Conservation (phyloP, 2,113 vertebrate genomes). For the Eolophus roseicapilla region DNA sequence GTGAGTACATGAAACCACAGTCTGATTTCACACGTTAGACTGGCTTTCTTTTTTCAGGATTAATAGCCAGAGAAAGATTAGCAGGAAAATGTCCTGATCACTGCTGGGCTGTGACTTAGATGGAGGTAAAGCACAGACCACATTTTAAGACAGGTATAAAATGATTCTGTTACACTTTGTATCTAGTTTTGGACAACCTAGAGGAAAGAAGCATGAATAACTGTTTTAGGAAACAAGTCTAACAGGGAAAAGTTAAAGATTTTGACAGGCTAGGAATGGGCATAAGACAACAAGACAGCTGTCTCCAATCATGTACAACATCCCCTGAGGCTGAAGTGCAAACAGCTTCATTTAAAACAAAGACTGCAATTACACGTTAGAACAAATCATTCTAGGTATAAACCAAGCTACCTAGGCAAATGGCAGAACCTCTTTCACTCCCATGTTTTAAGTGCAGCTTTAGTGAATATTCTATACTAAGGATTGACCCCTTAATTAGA, state of each 20-base stretch:
- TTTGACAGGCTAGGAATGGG: background rate
- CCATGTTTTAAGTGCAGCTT: background rate
- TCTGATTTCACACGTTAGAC: background rate
- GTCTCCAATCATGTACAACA: background rate
- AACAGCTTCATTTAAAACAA: background rate
- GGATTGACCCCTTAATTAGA: background rate
- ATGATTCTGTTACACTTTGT: background rate
- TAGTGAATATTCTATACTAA: background rate
- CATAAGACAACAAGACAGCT: background rate
- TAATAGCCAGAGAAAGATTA: background rate
- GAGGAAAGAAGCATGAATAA: background rate
- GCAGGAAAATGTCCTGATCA: background rate
- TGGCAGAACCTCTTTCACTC: background rate
- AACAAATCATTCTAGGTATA: background rate
- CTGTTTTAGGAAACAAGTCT: background rate
- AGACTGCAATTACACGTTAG: background rate
- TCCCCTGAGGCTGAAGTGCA: background rate
- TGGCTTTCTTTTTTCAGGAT: background rate
- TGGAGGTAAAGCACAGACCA: background rate
- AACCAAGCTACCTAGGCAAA: background rate
- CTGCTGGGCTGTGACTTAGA: background rate
- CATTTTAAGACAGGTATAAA: background rate
- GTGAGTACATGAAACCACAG: background rate
- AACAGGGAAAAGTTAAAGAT: background rate
- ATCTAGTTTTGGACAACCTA: background rate